Base-by-base conservation (phyloP, 2,113 vertebrate species). In the Eulemur macaco region DNA sequence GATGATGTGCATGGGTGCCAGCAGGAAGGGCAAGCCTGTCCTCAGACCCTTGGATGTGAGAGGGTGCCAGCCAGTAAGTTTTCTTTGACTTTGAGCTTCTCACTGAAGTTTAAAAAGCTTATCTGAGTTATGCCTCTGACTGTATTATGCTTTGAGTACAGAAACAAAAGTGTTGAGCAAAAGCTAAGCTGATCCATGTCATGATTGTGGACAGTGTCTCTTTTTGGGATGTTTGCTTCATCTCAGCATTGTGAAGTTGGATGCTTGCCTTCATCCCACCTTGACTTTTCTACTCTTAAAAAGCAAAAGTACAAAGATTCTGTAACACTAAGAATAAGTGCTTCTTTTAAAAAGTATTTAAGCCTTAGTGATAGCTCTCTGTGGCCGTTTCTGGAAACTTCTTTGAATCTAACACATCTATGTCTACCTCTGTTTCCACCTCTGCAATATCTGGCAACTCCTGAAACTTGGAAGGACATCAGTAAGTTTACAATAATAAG, bases 1-100 rank as follows among this genome's bases (percentile, higher is more conserved):
- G 27, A 6, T 63, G 25, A 10, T 47, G 14, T 76, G 15, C 27
- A 25, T 47, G 42, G 42, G 45, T 15, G 27, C 42, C 14, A 27
- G 29, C 14, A 12, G 58, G 25, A 63, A 27, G 21, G 6, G 21
- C 12, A 27, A 23, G 39, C 39, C 69, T 42, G 21, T 42, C 11
- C 21, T 14, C 23, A 73, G 69, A 39, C 6, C 14, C 42, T 14
- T 76, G 45, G 15, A 6, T 47, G 14, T 74, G 25, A 45, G 71
- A 29, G 13, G 27, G 45, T 0, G 8, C 42, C 69, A 23, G 13
- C 21, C 6, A 21, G 98, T 99, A 98, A 4, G 98, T 98, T 84
- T 83, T 25, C 58, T 81, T 27, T 76, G 18, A 66, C 21, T 13
- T 25, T 63, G 68, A 89, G 56, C 66, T 78, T 90, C 71, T 73